phyloP scores from a whole-genome alignment of 1,140 invertebrate genomes.

The Meloidogyne floridensis region DNA sequence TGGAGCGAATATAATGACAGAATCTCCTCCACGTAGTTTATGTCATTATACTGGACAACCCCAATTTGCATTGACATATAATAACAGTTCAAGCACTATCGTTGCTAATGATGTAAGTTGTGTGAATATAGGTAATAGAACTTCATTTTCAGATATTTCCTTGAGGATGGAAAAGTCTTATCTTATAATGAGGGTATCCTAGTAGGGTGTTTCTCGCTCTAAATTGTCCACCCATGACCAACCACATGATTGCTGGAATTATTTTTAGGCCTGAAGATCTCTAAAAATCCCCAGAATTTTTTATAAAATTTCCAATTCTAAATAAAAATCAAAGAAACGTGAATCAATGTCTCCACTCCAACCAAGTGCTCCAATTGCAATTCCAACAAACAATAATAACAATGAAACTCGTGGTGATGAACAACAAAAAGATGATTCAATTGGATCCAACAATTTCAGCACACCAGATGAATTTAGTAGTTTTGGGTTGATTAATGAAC shows the following conservation, averaged over 20 bases:
- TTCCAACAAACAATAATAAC: constrained; percentile 5
- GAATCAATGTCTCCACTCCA: constrained; percentile 29
- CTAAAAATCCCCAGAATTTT: too few species aligned
- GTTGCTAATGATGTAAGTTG: constrained; percentile 8
- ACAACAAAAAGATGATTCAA: constrained; percentile 20
- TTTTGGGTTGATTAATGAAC: constrained; percentile 25
- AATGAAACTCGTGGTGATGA: neutral
- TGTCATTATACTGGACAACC: neutral
- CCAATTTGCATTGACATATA: neutral
- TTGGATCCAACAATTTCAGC: constrained; percentile 35
- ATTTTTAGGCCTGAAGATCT: too few species aligned
- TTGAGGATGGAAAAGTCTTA: too few species aligned
- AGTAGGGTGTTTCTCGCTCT: too few species aligned
- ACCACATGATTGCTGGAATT: too few species aligned
- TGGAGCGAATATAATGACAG: constrained; percentile 25
- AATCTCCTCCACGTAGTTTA: neutral
- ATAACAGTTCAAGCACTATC: neutral
- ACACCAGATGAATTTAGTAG: constrained; percentile 41
- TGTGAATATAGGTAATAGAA: too few species aligned
- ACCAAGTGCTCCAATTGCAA: constrained; percentile 24
- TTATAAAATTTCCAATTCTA: neutral
- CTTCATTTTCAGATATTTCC: too few species aligned
- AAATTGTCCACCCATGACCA: too few species aligned
- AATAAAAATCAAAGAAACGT: neutral
- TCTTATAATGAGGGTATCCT: too few species aligned